Evolutionary conservation across 30 jellyfish, hydroid and myxozoan genomes (phyloP).

Genomic region (Aurelia aurita): DNA sequence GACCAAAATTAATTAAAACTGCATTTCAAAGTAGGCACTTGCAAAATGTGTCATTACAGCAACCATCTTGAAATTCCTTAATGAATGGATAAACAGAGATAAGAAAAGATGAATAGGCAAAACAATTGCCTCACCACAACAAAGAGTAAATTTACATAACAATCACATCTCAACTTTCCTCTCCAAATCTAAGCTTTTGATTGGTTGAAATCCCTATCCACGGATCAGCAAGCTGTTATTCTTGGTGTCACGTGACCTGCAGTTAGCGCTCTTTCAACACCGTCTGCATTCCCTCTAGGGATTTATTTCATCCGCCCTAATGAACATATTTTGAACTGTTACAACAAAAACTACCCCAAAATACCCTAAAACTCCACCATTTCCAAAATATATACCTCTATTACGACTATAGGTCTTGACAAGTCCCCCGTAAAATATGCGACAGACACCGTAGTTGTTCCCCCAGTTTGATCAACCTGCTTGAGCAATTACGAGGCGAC

Average conservation of each 20-base stretch:
- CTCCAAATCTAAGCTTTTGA: constrained; percentile 43
- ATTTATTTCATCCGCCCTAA: constrained; percentile 42
- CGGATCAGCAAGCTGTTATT: constrained; percentile 82
- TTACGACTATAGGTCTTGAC: no score
- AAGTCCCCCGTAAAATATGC: no score
- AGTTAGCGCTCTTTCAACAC: constrained; percentile 67
- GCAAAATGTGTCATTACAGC: constrained; percentile 2
- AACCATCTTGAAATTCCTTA: constrained; percentile 26
- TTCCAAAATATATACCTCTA: background rate
- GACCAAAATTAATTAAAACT: no score
- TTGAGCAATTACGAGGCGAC: no score
- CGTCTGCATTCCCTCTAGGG: constrained; percentile 65
- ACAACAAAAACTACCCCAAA: background rate
- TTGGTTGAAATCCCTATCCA: constrained; percentile 65
- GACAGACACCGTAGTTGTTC: no score
- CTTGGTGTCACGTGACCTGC: constrained; percentile 71
- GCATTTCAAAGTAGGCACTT: background rate
- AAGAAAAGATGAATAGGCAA: constrained; percentile 51
- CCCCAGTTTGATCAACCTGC: no score
- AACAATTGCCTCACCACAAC: constrained; percentile 73
- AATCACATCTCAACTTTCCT: constrained; percentile 35
- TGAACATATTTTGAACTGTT: no score
- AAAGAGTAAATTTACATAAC: constrained; percentile 67
- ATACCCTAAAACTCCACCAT: background rate
- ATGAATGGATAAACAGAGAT: constrained; percentile 64